These are phyloP conservation scores for Spilosoma lubricipeda DNA, from an alignment of 2,888 invertebrate genomes.

Conservation along the genomic window DNA sequence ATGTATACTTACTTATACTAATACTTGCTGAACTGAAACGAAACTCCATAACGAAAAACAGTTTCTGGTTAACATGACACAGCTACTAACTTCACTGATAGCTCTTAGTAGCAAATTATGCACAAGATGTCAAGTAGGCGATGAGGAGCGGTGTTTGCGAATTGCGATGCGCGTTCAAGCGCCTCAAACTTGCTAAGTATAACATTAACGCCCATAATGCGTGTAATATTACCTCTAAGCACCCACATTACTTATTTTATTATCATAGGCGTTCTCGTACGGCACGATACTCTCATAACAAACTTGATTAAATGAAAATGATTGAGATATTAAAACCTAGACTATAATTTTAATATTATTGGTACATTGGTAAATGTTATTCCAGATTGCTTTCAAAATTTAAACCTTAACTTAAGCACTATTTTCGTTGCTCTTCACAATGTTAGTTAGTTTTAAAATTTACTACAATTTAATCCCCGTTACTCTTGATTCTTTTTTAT, in stretches of 20 bases:
- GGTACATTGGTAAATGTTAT: too few species aligned
- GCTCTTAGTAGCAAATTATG: neutral
- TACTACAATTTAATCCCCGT: too few species aligned
- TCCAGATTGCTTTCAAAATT: too few species aligned
- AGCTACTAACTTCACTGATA: neutral
- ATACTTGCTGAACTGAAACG: too few species aligned
- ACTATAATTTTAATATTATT: neutral
- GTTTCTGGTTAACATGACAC: neutral
- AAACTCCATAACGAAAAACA: too few species aligned
- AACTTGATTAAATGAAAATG: neutral
- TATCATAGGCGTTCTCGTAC: conserved; percentile 7
- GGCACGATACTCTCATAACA: neutral
- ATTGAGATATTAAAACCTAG: neutral
- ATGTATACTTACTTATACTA: too few species aligned
- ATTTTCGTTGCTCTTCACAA: too few species aligned
- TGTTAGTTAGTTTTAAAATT: too few species aligned
- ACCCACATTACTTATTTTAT: conserved; percentile 18
- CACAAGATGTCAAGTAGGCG: neutral
- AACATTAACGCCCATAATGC: conserved; percentile 7
- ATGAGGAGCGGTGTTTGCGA: neutral
- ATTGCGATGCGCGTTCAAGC: neutral
- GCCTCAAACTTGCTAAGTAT: neutral
- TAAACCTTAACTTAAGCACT: too few species aligned
- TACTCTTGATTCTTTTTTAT: too few species aligned
- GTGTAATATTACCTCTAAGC: conserved; percentile 27